Evolutionary conservation across 2,113 vertebrate species (phyloP), one percentile per base, ranked within the genome.

Genomic region (Crotalus viridis): DNA sequence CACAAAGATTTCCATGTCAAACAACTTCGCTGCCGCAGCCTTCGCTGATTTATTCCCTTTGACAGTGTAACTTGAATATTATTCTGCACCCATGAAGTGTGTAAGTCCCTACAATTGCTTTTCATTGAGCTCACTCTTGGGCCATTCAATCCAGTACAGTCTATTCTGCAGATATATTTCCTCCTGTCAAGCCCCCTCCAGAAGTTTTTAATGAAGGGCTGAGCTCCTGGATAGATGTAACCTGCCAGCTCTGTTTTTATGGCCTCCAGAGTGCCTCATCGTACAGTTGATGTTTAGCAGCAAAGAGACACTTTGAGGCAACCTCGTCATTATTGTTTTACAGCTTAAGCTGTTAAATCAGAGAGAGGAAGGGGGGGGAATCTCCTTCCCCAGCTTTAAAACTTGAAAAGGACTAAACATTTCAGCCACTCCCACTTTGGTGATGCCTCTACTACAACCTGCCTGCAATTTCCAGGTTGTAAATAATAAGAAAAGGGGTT

Each of bases 1-100:
- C 51, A 92, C 94, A 93, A 95, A 95, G 39, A 92, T 3, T 85
- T 59, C 0, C 1, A 19, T 2, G 59, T 56, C 90, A 9, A 48
- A 3, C 87, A 90, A 87, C 57, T 91, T 57, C 56, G n/a, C 54
- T 43, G 64, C 33, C 17, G 51, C n/a, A 5, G 43, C 57, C 51
- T 88, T 85, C 3, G 10, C 43, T 33, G 57, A 89, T 55, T n/a
- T 24, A 64, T 74, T 88, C 48, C 43, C 26, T 55, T 5, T 39
- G 3, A 46, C n/a, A 39, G 74, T 22, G 22, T 39, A 46, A 8
- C 39, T 55, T 86, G 56, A 43, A 86, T 86, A 86, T 55, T 10
- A 26, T 86, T 85, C 52, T 56, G 87, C 22, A 43, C 33, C 17
- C 74, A 43, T 64, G 59, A 69, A 69, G 48, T 33, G 24, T 12